Base-by-base conservation (phyloP, 2,113 vertebrate genomes). In the Erythrolamprus reginae region DNA sequence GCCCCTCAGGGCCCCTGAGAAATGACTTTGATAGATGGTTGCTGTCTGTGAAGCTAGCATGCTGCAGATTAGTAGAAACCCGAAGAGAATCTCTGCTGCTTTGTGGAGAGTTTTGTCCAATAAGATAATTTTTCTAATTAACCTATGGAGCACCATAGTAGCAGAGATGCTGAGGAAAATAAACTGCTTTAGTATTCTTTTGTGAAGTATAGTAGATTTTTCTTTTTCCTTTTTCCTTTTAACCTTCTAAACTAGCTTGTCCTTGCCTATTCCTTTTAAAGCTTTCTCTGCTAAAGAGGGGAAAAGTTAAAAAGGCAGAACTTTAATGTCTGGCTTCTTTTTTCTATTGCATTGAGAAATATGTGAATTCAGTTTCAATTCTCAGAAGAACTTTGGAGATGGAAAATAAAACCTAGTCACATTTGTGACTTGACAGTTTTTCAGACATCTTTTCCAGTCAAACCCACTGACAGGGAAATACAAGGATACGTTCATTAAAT, bases 111-210 rank as follows among this genome's bases (percentile, higher is more conserved):
- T 93, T 97, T 96, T 95, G 96, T 96, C 97, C 97, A 97, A 96
- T 95, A 95, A 98, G 98, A 98, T 98, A 98, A 96, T 97, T 98
- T 98, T 99, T 98, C 96, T 98, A 98, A 99, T 99, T 99, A 99
- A 98, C 98, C 98, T 96, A 86, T 95, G 33, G 96, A 97, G 96
- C 97, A 97, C 96, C 95, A 95, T n/a, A 93, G 92, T 97, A 96
- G 94, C 96, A 92, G 87, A 58, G 53, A 95, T 96, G 89, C 90
- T 96, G 94, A 90, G 77, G 89, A 96, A 96, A 97, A 97, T 94
- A 95, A 96, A 95, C 82, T 88, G 88, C 93, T 70, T 96, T 82
- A 90, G 87, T 97, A 28, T 94, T 96, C 84, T 95, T 95, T 96
- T 96, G 96, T 94, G 92, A 82, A 1, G 87, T 86, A 91, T 84